Evolutionary conservation across 2,888 invertebrate genomes (phyloP), one percentile per base, ranked within the genome.

Genomic region (Tetragonula carbonaria): DNA sequence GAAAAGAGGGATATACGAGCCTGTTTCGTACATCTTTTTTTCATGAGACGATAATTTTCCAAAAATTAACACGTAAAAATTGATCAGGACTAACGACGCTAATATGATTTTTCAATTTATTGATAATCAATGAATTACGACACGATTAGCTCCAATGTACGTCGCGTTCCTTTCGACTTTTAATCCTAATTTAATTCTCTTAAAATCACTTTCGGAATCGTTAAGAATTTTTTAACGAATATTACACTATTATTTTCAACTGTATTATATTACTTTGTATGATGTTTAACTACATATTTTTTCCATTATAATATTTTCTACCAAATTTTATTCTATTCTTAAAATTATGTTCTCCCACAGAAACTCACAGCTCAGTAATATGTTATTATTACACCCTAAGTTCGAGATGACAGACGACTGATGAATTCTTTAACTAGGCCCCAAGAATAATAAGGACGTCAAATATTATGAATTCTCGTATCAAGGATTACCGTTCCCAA

Each of bases 1-100:
- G 55, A 57, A 75, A 33, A 23, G 67, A 75, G 66, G 50, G 57
- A 57, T 45, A 75, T 67, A 67, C 45, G 28, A 57, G 28, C 18
- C 45, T 45, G 72, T 13, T 59, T 62, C 18, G 13, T 2, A 28
- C 8, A 2, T 13, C 8, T 51, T 74, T 50, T 53, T 74, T 51
- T 38, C 65, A 18, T 5, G n/a, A 11, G 28, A 38, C 45, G 45
- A 45, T 45, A 21, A 14, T 66, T 57, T 11, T 13, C 18, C 23
- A 38, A 38, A 38, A 55, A 74, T 74, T 74, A 55, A 74, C 38
- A 45, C 38, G 53, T 2, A 4, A 33, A 23, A 18, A 13, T 38
- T 28, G 21, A 45, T 18, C 18, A 4, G 28, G 16, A 73, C 45
- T 55, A 18, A 51, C 68, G 68, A 68, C 18, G 23, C 23, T 73